Evolutionary conservation across 2,113 vertebrate genomes (phyloP).

Genomic region (Columba janthina): DNA sequence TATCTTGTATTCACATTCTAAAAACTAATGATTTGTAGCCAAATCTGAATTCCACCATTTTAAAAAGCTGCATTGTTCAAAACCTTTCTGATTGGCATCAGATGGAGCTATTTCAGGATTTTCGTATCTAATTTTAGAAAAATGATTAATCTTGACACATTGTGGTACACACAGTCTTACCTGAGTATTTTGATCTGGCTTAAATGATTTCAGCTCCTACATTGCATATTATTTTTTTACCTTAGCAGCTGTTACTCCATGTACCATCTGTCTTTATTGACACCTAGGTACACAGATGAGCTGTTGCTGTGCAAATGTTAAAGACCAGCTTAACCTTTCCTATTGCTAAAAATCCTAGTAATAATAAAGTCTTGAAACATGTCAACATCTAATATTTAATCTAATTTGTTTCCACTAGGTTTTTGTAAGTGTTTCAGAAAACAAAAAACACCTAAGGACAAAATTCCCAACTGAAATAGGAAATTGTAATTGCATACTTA

Average conservation of each 20-base stretch:
- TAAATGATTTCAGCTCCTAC: slow-evolving; percentile 28
- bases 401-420: not conserved
- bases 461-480: not conserved
- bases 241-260: slow-evolving; percentile 24
- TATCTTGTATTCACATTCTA: not conserved
- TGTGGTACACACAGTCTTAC: slow-evolving; percentile 13
- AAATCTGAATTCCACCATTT: not conserved
- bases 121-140: slow-evolving; percentile 23
- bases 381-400: not conserved
- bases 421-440: not conserved
- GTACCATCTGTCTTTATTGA: slow-evolving; percentile 50
- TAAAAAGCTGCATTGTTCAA: not conserved
- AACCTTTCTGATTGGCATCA: not conserved
- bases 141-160: not conserved
- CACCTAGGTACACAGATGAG: slow-evolving; percentile 33
- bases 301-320: slow-evolving; percentile 6
- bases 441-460: not conserved
- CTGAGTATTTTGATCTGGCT: slow-evolving; percentile 23
- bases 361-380: not conserved
- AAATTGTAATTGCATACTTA: not conserved
- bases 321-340: not conserved
- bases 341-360: not conserved
- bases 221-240: slow-evolving; percentile 19
- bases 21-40: not conserved
- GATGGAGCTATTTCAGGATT: not conserved